Conservation (phyloP, 2,797 vertebrate species). For the Gadopsis bispinosus region DNA sequence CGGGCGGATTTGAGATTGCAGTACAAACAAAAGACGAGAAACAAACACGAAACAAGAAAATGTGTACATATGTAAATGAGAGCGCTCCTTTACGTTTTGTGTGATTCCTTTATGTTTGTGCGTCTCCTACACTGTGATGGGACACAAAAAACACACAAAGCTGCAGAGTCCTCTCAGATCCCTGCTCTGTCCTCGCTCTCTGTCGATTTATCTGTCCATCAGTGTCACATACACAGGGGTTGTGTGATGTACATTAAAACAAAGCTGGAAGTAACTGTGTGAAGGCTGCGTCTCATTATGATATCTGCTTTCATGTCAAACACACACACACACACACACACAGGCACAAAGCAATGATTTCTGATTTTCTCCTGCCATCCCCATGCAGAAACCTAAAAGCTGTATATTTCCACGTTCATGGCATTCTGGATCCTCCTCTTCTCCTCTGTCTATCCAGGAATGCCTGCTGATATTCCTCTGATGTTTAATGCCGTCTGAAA, state of each 20-base stretch:
- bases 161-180: constrained; percentile 31
- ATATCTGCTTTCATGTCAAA: constrained; percentile 57
- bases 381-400: constrained; percentile 44
- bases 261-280: constrained; percentile 58
- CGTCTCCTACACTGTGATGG: background rate
- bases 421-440: constrained; percentile 41
- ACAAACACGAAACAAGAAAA: constrained; percentile 1
- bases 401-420: constrained; percentile 52
- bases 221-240: constrained; percentile 54
- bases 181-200: constrained; percentile 45
- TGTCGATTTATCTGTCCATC: constrained; percentile 69
- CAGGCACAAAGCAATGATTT: constrained; percentile 48
- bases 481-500: constrained; percentile 71
- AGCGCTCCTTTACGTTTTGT: background rate
- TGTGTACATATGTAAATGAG: constrained; percentile 28
- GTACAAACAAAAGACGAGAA: constrained; percentile 10
- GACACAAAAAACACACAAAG: constrained; percentile 34
- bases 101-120: constrained; percentile 30
- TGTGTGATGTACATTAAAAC: constrained; percentile 65
- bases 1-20: background rate
- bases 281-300: constrained; percentile 71
- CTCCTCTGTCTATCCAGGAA: constrained; percentile 69
- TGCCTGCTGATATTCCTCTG: constrained; percentile 71
- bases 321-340: constrained; percentile 48
- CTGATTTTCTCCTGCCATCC: constrained; percentile 33